phyloP scores from a whole-genome alignment of 2,888 invertebrate species.

The Sinohyriopsis cumingii region DNA sequence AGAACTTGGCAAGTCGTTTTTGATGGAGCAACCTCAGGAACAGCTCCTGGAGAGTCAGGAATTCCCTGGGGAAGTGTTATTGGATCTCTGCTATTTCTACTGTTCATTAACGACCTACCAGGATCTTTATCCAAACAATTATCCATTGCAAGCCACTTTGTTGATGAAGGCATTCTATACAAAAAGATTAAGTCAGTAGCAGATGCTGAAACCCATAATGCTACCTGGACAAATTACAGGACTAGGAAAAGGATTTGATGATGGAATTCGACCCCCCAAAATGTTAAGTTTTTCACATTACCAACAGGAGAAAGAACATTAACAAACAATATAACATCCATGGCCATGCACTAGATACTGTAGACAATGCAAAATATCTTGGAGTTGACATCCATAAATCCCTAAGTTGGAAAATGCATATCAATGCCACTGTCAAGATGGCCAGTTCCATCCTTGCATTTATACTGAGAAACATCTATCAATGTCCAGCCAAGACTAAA shows the following conservation, averaged over 20 bases:
- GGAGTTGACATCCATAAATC: conserved; percentile 9
- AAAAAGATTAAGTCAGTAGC: neutral
- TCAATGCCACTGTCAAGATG: conserved; percentile 9
- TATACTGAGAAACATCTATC: too few species aligned
- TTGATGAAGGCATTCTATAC: neutral
- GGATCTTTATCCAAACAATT: neutral
- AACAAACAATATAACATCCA: conserved; percentile 9
- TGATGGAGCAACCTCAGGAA: neutral
- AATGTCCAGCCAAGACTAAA: too few species aligned
- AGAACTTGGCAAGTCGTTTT: neutral
- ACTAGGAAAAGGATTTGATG: conserved; percentile 1
- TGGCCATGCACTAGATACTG: conserved; percentile 13
- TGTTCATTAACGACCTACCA: conserved; percentile 9
- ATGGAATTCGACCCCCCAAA: conserved; percentile 8
- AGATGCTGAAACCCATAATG: neutral
- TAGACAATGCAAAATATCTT: conserved; percentile 14
- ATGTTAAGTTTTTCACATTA: conserved; percentile 8
- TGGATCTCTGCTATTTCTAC: neutral
- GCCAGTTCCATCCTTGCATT: neutral
- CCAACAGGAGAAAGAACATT: conserved; percentile 8
- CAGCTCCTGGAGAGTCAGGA: conserved; percentile 1
- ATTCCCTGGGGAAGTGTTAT: neutral
- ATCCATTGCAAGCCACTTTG: neutral
- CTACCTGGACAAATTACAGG: conserved; percentile 1
- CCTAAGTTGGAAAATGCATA: conserved; percentile 14